Base-by-base conservation (phyloP, 23 tunicate species). In the Ascidia mentula region DNA sequence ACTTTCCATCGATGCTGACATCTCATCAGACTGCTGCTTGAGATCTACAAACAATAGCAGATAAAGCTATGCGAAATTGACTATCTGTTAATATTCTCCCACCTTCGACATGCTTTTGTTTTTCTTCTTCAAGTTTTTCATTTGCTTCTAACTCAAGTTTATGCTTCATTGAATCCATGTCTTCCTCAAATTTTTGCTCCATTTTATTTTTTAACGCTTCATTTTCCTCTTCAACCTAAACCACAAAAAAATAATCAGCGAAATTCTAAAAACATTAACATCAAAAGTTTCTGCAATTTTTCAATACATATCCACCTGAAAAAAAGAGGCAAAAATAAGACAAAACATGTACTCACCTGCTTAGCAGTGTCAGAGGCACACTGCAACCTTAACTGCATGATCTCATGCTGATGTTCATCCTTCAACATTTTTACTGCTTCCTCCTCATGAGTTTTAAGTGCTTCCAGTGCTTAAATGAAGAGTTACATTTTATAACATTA, bases 341-440 rank as follows among this genome's bases (percentile, higher is more conserved):
- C n/a, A n/a, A n/a, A n/a, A n/a, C n/a, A n/a, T n/a, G n/a, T 73
- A 39, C 40, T 15, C 5, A 93, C 98, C 84, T 93, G 98, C 26
- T 37, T 79, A 20, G 98, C 98, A 53, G 98, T 84, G 33, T 93
- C 93, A 18, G 98, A 88, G 20, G 98, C 98, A 77, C 98, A 93
- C 46, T 93, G 86, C 42, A 93, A 53, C 34, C 86, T 78, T n/a
- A 93, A 37, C 60, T 93, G 92, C 61, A 60, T 88, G 34, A 88
- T 42, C 45, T 88, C 90, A 61, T 60, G 76, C 9, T 59, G 70
- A 18, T 84, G 89, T 1, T 85, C 61, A 18, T 82, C 89, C 40
- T 88, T 83, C 39, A 81, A 22, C 35, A 65, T 69, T 37, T 77
- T 9, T 30, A 74, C 0, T 32, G 34, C 76, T 32, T 82, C 46